These are phyloP conservation scores for Diarsia dahlii DNA, from an alignment of 2,888 invertebrate species.

Conservation along the genomic window DNA sequence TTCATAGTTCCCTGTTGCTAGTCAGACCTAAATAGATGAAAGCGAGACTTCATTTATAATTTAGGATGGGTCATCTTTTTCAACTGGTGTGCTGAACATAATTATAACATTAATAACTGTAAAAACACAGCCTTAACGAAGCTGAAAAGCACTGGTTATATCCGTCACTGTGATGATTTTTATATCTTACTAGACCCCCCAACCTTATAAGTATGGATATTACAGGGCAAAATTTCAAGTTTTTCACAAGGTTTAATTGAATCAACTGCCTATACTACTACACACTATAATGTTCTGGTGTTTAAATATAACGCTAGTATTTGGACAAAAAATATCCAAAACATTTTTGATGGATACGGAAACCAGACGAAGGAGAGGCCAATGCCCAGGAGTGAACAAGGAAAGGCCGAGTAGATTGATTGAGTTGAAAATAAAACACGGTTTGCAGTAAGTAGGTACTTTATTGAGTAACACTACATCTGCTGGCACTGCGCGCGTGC, in stretches of 20 bases:
- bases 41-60: not conserved
- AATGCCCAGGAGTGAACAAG: not conserved
- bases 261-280: too few species aligned
- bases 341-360: not conserved
- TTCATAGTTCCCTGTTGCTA: not conserved
- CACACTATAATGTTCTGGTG: too few species aligned
- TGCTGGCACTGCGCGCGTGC: conserved; percentile 94
- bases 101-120: too few species aligned
- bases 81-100: not conserved
- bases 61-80: not conserved
- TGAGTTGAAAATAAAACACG: not conserved
- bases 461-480: conserved; percentile 71
- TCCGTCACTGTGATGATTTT: too few species aligned
- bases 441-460: not conserved
- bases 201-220: too few species aligned
- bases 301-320: not conserved
- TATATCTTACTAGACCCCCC: too few species aligned
- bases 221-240: too few species aligned
- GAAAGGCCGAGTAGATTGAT: not conserved
- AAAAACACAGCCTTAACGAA: too few species aligned
- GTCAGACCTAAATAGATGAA: not conserved
- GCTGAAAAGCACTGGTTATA: too few species aligned
- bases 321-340: not conserved
- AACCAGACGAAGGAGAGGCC: not conserved
- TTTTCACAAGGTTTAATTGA: too few species aligned